A percentile compares a stretch with the other conserved stretches of the same genome.
Evolutionary conservation across 2,113 vertebrate species (phyloP).

Genomic region (Tenrec ecaudatus): DNA sequence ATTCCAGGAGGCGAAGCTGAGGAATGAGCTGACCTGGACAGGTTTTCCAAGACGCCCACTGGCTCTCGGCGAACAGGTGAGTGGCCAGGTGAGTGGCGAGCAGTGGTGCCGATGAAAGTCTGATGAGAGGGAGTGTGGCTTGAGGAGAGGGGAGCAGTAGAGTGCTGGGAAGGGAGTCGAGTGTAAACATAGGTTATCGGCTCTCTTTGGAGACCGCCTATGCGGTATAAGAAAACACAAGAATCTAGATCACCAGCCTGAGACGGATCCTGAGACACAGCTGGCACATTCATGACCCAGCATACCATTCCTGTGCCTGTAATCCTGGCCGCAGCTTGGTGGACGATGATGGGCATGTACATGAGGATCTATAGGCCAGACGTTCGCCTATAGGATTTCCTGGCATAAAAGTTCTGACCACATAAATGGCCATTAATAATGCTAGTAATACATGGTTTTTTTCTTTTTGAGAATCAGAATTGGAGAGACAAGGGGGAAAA

Average conservation of each 20-base stretch:
- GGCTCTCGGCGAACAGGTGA: too few relatives aligned
- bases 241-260: not conserved
- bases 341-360: not conserved
- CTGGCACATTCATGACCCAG: not conserved
- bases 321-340: not conserved
- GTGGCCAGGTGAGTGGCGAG: too few relatives aligned
- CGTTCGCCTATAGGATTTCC: not conserved
- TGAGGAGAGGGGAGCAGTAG: not conserved
- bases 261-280: not conserved
- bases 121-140: not conserved
- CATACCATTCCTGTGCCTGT: not conserved
- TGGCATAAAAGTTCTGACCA: not conserved
- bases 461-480: conserved; percentile 54
- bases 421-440: not conserved
- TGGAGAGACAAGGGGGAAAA: conserved; percentile 15
- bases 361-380: not conserved
- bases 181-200: conserved; percentile 27
- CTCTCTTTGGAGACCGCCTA: conserved; percentile 16
- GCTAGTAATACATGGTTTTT: not conserved
- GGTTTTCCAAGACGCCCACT: too few relatives aligned
- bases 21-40: not conserved
- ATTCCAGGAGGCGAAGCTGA: not conserved
- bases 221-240: not conserved
- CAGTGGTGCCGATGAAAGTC: not conserved
- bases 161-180: not conserved